Evolutionary conservation across 1,140 invertebrate species (phyloP), one percentile per base, ranked within the genome.

Genomic region (Pseudoatta argentina): DNA sequence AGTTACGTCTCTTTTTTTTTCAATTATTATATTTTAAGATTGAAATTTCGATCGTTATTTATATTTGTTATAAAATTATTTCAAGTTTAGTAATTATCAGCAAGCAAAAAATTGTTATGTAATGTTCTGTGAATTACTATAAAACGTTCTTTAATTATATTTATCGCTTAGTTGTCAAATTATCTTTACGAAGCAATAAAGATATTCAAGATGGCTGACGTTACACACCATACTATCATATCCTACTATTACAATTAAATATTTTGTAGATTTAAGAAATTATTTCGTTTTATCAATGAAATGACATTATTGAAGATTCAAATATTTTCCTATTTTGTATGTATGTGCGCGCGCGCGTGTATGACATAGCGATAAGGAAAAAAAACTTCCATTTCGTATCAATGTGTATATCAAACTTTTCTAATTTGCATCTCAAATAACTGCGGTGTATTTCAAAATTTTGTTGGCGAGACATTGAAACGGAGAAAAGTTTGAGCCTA

Each of bases 401-500:
- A 0, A 44, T 21, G 7, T 48, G 10, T 18, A 30, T 12, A 72
- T 39, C 3, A 75, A 51, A 48, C 8, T 61, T 24, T 75, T 14
- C 6, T 7, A 21, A 14, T 39, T 44, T 64, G 14, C 16, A 66
- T 14, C 1, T 77, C 16, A 21, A 12, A 34, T 51, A 64, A 14
- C 24, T 55, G 4, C 10, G n/a, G 5, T 34, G 34, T 51, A 24
- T 66, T 83, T 48, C 78, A 61, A 73, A 75, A 71, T 59, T 44
- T 44, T 71, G 27, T 73, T 72, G 64, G 48, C 67, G 24, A 30
- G 30, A 66, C 39, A 78, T 85, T 73, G 79, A 83, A 86, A 82
- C 12, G 16, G n/a, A 63, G 57, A 82, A 44, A 86, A 27, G 55
- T 34, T 72, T 48, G 2, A 61, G 10, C 7, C 53, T 88, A 88